Evolutionary conservation across 2,888 invertebrate species (phyloP), one percentile per base, ranked within the genome.

Genomic region (Agrotis exclamationis): DNA sequence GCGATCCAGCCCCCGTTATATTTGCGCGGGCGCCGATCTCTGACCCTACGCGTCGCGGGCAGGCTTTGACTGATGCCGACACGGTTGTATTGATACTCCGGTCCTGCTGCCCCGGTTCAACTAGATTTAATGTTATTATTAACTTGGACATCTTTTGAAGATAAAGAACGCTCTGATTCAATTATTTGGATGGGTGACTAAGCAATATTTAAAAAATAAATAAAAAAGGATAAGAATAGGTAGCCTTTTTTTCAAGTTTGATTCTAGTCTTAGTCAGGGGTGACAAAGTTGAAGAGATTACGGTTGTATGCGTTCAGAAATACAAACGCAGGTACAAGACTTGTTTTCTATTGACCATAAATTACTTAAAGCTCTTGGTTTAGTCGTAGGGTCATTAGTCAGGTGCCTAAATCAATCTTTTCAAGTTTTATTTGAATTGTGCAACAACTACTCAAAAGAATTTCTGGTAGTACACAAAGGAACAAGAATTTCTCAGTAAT

Each of bases 31-130:
- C 63, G 68, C 56, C 71, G 80, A 76, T 65, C 79, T 63, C 65
- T 76, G 67, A 80, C 80, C 79, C 71, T 13, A 63, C 76, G 68
- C 79, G 71, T 68, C 67, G 71, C 63, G 47, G 24, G 51, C 24
- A 22, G 64, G 60, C 79, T 68, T 79, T 80, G 71, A 80, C 58
- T 65, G 80, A 79, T 60, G 63, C 79, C 80, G 79, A 63, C 79
- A 39, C 58, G 39, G 54, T 44, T 39, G 50, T 70, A 71, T 76
- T 79, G 71, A 76, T 71, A 59, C 66, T 20, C 28, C 9, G 63
- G 24, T 58, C 56, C 68, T 70, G 65, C 63, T 68, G 47, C 50
- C 76, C 68, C 14, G 51, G 48, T 68, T 33, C 9, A 67, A 75
- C 54, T 16, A 45, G 45, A 14, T 64, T 50, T 75, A 62, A 62